Conservation (phyloP, 2,113 vertebrate genomes). For the Nerophis lumbriciformis region DNA sequence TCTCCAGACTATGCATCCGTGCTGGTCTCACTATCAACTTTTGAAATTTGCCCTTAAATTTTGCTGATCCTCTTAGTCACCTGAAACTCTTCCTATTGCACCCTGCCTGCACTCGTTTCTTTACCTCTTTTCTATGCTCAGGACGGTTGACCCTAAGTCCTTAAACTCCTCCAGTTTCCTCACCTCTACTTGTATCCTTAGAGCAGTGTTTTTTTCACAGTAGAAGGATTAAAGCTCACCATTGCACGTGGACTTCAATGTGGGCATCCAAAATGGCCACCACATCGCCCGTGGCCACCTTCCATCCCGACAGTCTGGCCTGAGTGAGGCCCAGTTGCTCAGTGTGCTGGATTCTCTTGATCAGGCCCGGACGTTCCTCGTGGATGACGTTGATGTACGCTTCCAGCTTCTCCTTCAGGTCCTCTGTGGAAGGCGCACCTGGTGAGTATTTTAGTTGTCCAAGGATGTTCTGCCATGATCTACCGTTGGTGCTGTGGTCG, state of each 20-base stretch:
- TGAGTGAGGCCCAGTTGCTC: constrained; percentile 70
- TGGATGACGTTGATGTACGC: constrained; percentile 51
- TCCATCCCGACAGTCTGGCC: constrained; percentile 69
- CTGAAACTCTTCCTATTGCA: too few species aligned
- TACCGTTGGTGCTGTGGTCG: constrained; percentile 74
- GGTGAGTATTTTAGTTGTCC: not conserved
- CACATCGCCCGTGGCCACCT: constrained; percentile 64
- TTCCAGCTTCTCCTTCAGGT: constrained; percentile 55
- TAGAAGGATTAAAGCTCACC: constrained; percentile 36
- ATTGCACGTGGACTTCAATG: constrained; percentile 73
- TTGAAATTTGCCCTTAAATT: too few species aligned
- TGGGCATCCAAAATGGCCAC: constrained; percentile 78
- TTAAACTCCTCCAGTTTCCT: too few species aligned
- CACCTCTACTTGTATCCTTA: too few species aligned
- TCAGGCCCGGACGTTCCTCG: constrained; percentile 38
- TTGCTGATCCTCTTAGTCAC: too few species aligned
- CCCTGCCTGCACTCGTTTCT: too few species aligned
- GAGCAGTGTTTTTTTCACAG: too few species aligned
- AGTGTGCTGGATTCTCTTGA: constrained; percentile 59
- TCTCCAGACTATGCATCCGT: too few species aligned
- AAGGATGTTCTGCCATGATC: constrained; percentile 6
- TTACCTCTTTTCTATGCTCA: too few species aligned
- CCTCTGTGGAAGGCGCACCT: constrained; percentile 39
- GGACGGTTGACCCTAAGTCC: too few species aligned
- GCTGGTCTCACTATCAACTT: too few species aligned